These are phyloP conservation scores for Ylistrum balloti DNA, from an alignment of 1,140 invertebrate genomes.

Conservation along the genomic window DNA sequence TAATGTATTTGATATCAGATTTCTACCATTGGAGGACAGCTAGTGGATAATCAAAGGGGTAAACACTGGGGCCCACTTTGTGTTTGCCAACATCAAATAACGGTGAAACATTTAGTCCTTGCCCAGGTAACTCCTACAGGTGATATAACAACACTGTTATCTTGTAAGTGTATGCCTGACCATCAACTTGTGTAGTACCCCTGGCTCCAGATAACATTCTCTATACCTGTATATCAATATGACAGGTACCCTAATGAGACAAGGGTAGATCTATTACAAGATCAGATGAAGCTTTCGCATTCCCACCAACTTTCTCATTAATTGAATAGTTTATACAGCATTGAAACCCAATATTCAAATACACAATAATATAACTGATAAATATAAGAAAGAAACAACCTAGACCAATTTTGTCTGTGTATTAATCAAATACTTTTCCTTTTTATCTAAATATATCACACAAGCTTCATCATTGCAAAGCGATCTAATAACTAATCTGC, in stretches of 20 bases:
- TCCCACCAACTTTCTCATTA: too few relatives aligned
- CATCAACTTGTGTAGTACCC: conserved; percentile 13
- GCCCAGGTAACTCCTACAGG: conserved; percentile 30
- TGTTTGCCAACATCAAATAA: conserved; percentile 39
- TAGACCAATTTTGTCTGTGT: too few relatives aligned
- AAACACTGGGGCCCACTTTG: neutral
- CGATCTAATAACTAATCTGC: too few relatives aligned
- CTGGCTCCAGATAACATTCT: conserved; percentile 37
- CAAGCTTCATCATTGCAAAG: too few relatives aligned
- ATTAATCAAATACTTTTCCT: too few relatives aligned
- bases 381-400: too few relatives aligned
- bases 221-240: neutral
- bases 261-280: too few relatives aligned
- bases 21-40: neutral
- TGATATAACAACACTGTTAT: conserved; percentile 29
- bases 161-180: conserved; percentile 5
- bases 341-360: too few relatives aligned
- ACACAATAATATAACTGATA: too few relatives aligned
- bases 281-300: too few relatives aligned
- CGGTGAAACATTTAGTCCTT: conserved; percentile 2
- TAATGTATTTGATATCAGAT: neutral
- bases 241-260: neutral
- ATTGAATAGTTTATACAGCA: too few relatives aligned
- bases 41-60: neutral
- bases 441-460: too few relatives aligned